phyloP scores from a whole-genome alignment of 2,888 invertebrate species.

The Phengaris arion region DNA sequence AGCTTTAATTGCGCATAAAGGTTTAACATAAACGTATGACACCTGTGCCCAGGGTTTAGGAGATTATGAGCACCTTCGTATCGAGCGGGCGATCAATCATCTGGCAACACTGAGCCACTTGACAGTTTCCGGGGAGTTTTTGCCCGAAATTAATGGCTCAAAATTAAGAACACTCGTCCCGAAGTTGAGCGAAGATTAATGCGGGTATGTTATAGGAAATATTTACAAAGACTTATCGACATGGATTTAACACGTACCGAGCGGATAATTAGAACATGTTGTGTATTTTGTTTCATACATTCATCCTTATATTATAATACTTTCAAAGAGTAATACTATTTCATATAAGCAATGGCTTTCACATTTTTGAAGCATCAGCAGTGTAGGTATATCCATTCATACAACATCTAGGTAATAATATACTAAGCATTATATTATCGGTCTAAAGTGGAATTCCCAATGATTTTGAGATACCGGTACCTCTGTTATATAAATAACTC shows the following conservation, averaged over 20 bases:
- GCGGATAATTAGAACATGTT: background rate
- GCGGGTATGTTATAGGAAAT: conserved; percentile 22
- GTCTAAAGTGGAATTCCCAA: no score
- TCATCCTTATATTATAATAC: background rate
- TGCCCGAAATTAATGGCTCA: conserved; percentile 31
- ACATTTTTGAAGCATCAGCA: no score
- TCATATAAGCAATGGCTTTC: no score
- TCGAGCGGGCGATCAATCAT: conserved; percentile 34
- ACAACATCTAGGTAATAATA: no score
- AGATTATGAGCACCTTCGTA: conserved; percentile 11
- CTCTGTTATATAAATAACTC: no score
- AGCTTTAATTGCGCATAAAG: conserved; percentile 11
- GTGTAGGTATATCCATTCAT: no score
- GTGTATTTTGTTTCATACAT: background rate
- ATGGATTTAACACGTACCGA: background rate
- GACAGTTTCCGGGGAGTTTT: conserved; percentile 34
- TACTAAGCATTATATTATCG: no score
- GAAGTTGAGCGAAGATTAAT: conserved; percentile 27
- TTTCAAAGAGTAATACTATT: background rate
- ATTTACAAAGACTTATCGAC: conserved; percentile 11
- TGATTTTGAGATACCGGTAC: no score
- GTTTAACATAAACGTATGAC: background rate
- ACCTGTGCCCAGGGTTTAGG: background rate
- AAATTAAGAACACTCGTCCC: conserved; percentile 32
- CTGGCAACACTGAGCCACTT: conserved; percentile 31